These are phyloP conservation scores for Serranus cabrilla DNA, from an alignment of 2,797 vertebrate genomes.

Conservation along the genomic window DNA sequence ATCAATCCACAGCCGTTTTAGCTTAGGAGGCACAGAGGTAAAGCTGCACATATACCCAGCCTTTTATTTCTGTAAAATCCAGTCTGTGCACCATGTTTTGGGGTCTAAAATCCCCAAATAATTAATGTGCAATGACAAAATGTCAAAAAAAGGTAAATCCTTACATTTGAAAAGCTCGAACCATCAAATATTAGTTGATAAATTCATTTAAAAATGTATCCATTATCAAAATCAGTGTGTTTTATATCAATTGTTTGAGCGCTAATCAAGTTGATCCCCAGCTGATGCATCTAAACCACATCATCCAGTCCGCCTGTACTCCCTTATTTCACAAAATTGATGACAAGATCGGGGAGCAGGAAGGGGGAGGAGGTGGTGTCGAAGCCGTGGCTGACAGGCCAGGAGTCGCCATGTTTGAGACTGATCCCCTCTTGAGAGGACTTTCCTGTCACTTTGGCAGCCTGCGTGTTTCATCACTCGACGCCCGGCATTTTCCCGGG, in stretches of 20 bases:
- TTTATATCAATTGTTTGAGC: neutral
- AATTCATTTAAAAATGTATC: neutral
- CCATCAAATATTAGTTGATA: neutral
- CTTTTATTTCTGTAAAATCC: neutral
- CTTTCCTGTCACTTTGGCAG: conserved; percentile 89
- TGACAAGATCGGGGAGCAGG: conserved; percentile 72
- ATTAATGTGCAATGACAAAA: neutral
- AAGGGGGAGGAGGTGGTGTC: conserved; percentile 10
- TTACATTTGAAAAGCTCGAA: neutral
- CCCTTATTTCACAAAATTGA: conserved; percentile 74
- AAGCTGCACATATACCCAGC: neutral
- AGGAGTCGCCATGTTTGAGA: conserved; percentile 77
- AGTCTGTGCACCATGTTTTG: neutral
- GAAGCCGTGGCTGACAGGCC: conserved; percentile 80
- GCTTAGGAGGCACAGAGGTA: conserved; percentile 1
- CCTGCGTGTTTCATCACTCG: conserved; percentile 83
- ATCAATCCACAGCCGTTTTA: neutral
- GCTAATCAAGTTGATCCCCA: neutral
- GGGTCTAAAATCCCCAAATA: neutral
- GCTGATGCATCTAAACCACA: neutral
- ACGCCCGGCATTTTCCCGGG: conserved; percentile 61
- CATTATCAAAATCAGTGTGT: neutral
- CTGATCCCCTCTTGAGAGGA: conserved; percentile 84
- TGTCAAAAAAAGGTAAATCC: neutral
- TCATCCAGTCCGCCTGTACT: conserved; percentile 19